Conservation (phyloP, 2,888 invertebrate species). For the Ceriagrion tenellum region DNA sequence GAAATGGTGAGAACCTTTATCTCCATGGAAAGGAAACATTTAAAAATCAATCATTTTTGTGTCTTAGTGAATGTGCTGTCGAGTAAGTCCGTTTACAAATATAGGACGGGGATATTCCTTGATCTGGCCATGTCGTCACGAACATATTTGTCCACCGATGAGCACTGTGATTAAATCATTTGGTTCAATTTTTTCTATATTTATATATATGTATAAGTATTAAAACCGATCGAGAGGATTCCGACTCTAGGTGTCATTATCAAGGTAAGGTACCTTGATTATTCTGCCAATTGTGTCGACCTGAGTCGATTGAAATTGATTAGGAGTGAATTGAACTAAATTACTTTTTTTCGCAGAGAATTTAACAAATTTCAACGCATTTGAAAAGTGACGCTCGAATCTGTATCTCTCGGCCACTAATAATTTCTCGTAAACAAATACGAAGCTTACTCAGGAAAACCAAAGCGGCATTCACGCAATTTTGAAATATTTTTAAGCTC, state of each 20-base stretch:
- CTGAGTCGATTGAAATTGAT: too few species aligned
- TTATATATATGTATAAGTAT: too few species aligned
- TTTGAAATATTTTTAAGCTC: background rate
- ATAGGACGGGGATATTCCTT: background rate
- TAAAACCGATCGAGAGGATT: too few species aligned
- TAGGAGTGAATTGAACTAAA: too few species aligned
- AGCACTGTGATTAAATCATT: too few species aligned
- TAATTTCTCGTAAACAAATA: background rate
- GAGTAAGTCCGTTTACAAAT: background rate
- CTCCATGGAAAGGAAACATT: background rate
- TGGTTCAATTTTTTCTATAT: too few species aligned
- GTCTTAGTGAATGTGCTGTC: background rate
- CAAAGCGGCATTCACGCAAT: background rate
- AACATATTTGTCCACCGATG: too few species aligned
- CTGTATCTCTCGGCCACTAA: background rate
- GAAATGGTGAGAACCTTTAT: background rate
- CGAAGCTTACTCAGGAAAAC: background rate
- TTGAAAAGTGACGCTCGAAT: background rate
- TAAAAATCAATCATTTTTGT: background rate
- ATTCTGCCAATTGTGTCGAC: too few species aligned
- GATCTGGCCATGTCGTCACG: background rate
- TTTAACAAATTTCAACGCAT: too few species aligned
- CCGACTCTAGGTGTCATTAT: too few species aligned
- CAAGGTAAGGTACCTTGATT: too few species aligned
- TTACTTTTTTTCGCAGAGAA: too few species aligned